A percentile compares a stretch with the other conserved stretches of the same genome.
These are phyloP conservation scores for Tenthredo amoena DNA, from an alignment of 2,888 invertebrate species.

Conservation along the genomic window DNA sequence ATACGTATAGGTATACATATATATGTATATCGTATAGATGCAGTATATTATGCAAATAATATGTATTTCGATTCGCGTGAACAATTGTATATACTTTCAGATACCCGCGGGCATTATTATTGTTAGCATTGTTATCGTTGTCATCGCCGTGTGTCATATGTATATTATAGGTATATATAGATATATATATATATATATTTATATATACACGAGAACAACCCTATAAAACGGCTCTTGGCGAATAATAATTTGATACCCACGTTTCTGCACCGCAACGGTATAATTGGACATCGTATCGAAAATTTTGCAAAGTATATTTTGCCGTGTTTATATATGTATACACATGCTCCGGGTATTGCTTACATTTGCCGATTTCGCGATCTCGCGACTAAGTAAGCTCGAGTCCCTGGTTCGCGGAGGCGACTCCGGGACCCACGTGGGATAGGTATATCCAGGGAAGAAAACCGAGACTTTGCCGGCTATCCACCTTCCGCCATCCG, in stretches of 20 bases:
- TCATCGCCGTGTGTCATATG: neutral
- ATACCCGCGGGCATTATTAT: neutral
- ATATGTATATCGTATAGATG: neutral
- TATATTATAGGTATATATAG: too few species aligned
- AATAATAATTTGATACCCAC: slow-evolving; percentile 6
- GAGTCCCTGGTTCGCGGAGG: neutral
- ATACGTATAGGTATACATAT: too few species aligned
- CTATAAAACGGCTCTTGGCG: neutral
- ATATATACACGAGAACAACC: neutral
- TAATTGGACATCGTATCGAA: neutral
- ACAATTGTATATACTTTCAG: neutral
- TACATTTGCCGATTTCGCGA: neutral
- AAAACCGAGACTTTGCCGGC: slow-evolving; percentile 28
- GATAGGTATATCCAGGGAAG: neutral
- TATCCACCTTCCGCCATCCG: neutral
- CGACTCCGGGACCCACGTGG: neutral
- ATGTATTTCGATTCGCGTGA: neutral
- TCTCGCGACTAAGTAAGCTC: neutral
- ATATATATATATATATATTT: too few species aligned
- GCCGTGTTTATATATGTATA: neutral
- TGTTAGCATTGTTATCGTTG: neutral
- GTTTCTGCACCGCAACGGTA: neutral
- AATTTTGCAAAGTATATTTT: neutral
- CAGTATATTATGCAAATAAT: neutral
- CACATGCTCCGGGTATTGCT: neutral